These are phyloP conservation scores for Rhinoraja longicauda DNA, from an alignment of 2,797 vertebrate genomes.

Conservation along the genomic window DNA sequence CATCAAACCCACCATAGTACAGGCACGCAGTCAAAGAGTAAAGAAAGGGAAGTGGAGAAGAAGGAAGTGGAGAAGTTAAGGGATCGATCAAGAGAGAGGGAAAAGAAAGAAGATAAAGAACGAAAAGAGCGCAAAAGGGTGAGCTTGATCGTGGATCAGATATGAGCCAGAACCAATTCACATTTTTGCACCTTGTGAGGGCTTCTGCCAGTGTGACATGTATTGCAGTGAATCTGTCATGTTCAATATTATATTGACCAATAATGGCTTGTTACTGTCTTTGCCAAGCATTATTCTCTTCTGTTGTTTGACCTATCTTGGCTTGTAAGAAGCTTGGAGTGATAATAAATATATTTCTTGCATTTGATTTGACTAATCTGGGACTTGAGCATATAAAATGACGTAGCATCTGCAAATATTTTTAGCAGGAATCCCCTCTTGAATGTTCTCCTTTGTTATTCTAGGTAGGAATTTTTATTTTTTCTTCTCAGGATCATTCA, in stretches of 20 bases:
- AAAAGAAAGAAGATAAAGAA: constrained; percentile 89
- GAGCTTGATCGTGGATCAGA: constrained; percentile 42
- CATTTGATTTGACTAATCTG: neutral
- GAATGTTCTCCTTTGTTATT: neutral
- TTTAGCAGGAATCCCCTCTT: neutral
- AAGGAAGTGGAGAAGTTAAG: constrained; percentile 86
- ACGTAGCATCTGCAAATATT: neutral
- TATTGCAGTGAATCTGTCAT: neutral
- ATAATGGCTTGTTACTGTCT: no score
- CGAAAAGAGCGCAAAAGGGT: constrained; percentile 91
- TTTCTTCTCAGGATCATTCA: constrained; percentile 71
- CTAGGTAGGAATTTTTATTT: constrained; percentile 46
- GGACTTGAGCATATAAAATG: neutral
- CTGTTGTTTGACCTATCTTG: neutral
- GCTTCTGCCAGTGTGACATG: neutral
- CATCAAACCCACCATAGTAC: constrained; percentile 90
- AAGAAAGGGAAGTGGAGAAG: constrained; percentile 94
- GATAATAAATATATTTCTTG: neutral
- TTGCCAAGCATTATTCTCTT: neutral
- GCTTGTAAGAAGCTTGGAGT: neutral
- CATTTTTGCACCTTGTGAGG: neutral
- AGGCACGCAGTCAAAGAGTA: constrained; percentile 87
- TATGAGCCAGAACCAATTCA: neutral
- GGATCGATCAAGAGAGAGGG: constrained; percentile 86
- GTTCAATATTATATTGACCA: neutral